Evolutionary conservation across 2,797 vertebrate genomes (phyloP).

Genomic region (Hafferia zeledoni): DNA sequence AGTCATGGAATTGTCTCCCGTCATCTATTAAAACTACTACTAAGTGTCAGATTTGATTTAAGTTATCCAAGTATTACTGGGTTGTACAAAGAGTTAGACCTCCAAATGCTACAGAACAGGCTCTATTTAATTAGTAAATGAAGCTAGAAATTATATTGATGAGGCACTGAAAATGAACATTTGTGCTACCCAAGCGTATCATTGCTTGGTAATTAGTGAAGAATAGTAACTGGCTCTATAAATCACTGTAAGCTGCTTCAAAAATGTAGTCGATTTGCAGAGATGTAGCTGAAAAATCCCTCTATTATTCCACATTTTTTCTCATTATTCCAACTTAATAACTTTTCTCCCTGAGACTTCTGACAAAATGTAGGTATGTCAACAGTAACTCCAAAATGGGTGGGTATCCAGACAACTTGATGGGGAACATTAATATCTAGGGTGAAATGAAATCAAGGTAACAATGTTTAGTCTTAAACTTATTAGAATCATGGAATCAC

Average conservation of each 20-base stretch:
- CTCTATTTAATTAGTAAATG: neutral
- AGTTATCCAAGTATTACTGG: neutral
- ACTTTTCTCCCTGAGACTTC: neutral
- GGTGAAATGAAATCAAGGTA: neutral
- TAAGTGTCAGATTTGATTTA: neutral
- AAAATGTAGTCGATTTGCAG: neutral
- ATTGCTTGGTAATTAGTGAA: neutral
- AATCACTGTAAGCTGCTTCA: neutral
- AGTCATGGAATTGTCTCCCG: neutral
- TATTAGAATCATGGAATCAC: neutral
- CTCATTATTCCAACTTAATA: neutral
- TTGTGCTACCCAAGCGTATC: neutral
- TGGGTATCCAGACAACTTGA: neutral
- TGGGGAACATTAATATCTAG: neutral
- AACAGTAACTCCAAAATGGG: neutral
- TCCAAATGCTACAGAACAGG: neutral
- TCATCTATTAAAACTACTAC: neutral
- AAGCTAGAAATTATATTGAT: neutral
- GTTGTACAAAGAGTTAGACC: neutral
- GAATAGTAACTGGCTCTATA: neutral
- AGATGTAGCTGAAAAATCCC: neutral
- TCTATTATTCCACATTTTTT: neutral
- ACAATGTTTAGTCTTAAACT: neutral
- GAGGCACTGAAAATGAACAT: neutral
- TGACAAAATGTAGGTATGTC: neutral